These are phyloP conservation scores for Alectoris magna DNA, from an alignment of 2,797 vertebrate species.

Conservation along the genomic window DNA sequence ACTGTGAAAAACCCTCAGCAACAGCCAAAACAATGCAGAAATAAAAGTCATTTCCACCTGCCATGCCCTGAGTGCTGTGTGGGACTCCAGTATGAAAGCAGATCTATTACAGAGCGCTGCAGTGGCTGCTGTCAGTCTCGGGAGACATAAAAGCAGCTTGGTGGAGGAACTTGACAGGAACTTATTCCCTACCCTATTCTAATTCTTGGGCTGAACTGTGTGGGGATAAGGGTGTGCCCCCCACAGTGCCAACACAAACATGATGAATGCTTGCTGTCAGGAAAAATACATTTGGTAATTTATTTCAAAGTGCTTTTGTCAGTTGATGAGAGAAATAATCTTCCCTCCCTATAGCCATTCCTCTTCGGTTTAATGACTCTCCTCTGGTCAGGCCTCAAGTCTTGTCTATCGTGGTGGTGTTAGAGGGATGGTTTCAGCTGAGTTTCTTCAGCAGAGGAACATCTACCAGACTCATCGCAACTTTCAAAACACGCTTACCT, in stretches of 20 bases:
- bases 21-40: neutral
- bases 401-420: neutral
- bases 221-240: neutral
- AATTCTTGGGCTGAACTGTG: neutral
- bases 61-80: rapidly evolving
- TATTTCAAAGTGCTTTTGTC: neutral
- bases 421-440: neutral
- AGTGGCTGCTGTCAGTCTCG: rapidly evolving
- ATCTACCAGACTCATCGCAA: neutral
- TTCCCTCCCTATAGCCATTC: neutral
- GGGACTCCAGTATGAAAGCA: neutral
- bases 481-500: neutral
- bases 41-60: no score
- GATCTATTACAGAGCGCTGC: neutral
- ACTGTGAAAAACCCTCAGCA: neutral
- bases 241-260: neutral
- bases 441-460: neutral
- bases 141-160: rapidly evolving
- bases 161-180: neutral
- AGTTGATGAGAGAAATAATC: neutral
- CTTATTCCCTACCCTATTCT: neutral
- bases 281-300: neutral
- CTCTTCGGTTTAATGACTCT: neutral
- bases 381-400: neutral
- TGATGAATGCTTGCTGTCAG: rapidly evolving